Conservation (phyloP, 2,113 vertebrate species). For the Harpagus bidentatus region DNA sequence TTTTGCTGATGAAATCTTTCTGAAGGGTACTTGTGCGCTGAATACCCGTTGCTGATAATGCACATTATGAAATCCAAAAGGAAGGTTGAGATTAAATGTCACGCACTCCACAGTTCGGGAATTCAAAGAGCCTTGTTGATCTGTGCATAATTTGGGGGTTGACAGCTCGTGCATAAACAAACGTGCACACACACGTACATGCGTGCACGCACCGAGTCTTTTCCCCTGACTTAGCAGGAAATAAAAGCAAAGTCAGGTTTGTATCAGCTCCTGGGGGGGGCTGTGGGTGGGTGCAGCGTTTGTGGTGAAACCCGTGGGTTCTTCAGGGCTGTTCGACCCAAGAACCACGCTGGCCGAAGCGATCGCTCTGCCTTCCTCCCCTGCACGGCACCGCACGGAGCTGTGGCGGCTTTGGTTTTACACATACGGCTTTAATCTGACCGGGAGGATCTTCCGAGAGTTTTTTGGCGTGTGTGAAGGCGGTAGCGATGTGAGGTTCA, state of each 20-base stretch:
- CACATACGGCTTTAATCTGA: background rate
- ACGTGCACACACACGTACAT: background rate
- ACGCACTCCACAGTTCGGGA: background rate
- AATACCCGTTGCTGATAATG: slow-evolving; percentile 18
- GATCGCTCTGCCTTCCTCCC: background rate
- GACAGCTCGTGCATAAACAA: slow-evolving; percentile 46
- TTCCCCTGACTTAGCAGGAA: background rate
- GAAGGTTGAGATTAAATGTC: slow-evolving; percentile 29
- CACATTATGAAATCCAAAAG: background rate
- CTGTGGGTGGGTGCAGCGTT: background rate
- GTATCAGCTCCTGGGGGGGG: background rate
- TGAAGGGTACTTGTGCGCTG: slow-evolving; percentile 11
- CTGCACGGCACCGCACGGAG: background rate
- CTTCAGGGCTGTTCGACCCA: background rate
- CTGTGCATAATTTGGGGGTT: background rate
- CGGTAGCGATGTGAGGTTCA: background rate
- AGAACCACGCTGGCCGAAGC: background rate
- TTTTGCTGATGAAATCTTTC: background rate
- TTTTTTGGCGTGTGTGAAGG: accelerated
- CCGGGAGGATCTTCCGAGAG: background rate
- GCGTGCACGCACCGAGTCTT: background rate
- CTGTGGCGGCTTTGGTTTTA: background rate
- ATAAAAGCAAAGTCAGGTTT: background rate
- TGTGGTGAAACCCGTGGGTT: background rate
- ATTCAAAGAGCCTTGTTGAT: slow-evolving; percentile 27